Conservation (phyloP, 30 jellyfish, hydroid and myxozoan genomes). For the Aurelia coerulea region DNA sequence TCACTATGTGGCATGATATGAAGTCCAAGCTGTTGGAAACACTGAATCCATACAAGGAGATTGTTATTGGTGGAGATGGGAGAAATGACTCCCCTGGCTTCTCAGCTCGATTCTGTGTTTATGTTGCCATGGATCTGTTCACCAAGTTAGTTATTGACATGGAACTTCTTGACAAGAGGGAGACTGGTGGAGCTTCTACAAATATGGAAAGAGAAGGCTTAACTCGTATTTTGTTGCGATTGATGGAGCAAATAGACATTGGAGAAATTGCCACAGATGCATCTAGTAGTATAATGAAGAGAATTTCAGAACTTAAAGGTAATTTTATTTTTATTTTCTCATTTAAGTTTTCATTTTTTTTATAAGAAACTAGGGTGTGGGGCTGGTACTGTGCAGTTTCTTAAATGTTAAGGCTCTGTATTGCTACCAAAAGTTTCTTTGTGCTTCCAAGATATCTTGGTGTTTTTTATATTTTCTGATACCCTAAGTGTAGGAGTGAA, state of each 20-base stretch:
- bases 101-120: constrained; percentile 33
- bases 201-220: no score
- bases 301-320: constrained; percentile 4
- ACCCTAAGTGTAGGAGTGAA: no score
- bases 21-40: background rate
- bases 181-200: no score
- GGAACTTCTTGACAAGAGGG: no score
- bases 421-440: background rate
- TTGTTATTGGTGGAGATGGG: constrained; percentile 29
- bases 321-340: background rate
- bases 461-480: no score
- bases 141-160: no score
- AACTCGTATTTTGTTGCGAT: background rate
- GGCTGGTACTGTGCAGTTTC: background rate
- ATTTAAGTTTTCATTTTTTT: background rate
- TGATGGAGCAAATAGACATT: constrained; percentile 11
- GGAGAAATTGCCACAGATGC: constrained; percentile 55
- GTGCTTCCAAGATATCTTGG: no score
- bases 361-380: background rate
- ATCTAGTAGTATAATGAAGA: background rate
- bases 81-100: constrained; percentile 30
- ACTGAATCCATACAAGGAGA: background rate
- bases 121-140: constrained; percentile 5
- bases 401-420: background rate
- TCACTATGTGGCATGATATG: constrained; percentile 14